These are phyloP conservation scores for Sipunculus nudus DNA, from an alignment of 2,888 invertebrate species.

Conservation along the genomic window DNA sequence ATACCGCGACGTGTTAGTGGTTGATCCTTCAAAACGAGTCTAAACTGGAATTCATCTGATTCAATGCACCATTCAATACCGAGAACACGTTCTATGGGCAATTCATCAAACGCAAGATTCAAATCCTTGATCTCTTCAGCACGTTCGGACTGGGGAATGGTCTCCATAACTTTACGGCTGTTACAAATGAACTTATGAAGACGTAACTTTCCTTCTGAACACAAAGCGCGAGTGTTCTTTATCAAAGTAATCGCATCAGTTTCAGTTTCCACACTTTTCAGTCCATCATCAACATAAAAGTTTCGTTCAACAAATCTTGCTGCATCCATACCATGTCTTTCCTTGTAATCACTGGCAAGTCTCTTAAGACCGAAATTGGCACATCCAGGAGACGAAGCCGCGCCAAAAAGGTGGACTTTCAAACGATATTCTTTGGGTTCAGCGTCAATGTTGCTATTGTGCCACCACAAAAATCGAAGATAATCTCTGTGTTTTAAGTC, in stretches of 20 bases:
- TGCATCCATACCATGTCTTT: slow-evolving; percentile 14
- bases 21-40: slow-evolving; percentile 16
- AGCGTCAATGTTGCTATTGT: slow-evolving; percentile 5
- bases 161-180: slow-evolving; percentile 26
- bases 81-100: slow-evolving; percentile 18
- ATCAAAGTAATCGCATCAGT: slow-evolving; percentile 17
- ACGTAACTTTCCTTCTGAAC: slow-evolving; percentile 24
- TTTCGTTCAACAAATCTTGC: slow-evolving; percentile 19
- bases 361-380: slow-evolving; percentile 18
- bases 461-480: slow-evolving; percentile 27
- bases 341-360: not conserved
- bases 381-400: slow-evolving; percentile 11
- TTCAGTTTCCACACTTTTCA: slow-evolving; percentile 15
- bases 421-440: slow-evolving; percentile 13
- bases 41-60: slow-evolving; percentile 15
- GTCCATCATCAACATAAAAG: slow-evolving; percentile 37
- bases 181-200: slow-evolving; percentile 37
- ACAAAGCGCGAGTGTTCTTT: slow-evolving; percentile 4
- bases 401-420: slow-evolving; percentile 12
- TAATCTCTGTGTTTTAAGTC: slow-evolving; percentile 15
- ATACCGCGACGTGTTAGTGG: slow-evolving; percentile 25
- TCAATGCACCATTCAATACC: slow-evolving; percentile 27
- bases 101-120: slow-evolving; percentile 18
- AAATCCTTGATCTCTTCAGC: slow-evolving; percentile 15
- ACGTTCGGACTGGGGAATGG: slow-evolving; percentile 29